Conservation (phyloP, 2,888 invertebrate genomes). For the Biston betularia region DNA sequence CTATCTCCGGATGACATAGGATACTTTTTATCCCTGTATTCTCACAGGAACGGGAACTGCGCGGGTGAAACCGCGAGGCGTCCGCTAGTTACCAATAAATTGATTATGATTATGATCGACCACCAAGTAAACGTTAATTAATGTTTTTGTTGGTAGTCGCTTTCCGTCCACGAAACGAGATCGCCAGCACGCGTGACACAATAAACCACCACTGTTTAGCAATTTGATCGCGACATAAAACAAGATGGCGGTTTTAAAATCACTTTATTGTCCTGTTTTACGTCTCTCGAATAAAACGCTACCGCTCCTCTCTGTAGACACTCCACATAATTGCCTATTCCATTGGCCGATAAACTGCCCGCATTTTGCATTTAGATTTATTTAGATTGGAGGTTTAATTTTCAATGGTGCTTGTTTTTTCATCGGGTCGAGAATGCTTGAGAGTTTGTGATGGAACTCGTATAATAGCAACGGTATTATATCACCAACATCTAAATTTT, state of each 20-base stretch:
- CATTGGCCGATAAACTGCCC: slow-evolving; percentile 40
- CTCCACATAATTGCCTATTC: slow-evolving; percentile 44
- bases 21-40: no score
- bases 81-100: no score
- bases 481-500: neutral
- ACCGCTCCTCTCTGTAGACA: slow-evolving; percentile 39
- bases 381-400: slow-evolving; percentile 32
- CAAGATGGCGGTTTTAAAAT: slow-evolving; percentile 51
- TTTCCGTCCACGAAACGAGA: slow-evolving; percentile 36
- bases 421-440: slow-evolving; percentile 13
- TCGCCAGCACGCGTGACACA: slow-evolving; percentile 58
- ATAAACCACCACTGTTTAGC: slow-evolving; percentile 58
- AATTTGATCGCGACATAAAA: slow-evolving; percentile 66
- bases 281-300: slow-evolving; percentile 38
- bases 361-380: slow-evolving; percentile 42
- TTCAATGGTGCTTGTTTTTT: slow-evolving; percentile 30
- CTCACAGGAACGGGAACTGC: no score
- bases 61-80: no score
- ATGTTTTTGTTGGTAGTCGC: neutral
- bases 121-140: no score
- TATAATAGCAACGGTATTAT: neutral
- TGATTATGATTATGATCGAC: no score
- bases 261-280: slow-evolving; percentile 50
- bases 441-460: slow-evolving; percentile 19
- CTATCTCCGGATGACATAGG: no score